phyloP scores from a whole-genome alignment of 2,888 invertebrate species.

The Meganola albula region DNA sequence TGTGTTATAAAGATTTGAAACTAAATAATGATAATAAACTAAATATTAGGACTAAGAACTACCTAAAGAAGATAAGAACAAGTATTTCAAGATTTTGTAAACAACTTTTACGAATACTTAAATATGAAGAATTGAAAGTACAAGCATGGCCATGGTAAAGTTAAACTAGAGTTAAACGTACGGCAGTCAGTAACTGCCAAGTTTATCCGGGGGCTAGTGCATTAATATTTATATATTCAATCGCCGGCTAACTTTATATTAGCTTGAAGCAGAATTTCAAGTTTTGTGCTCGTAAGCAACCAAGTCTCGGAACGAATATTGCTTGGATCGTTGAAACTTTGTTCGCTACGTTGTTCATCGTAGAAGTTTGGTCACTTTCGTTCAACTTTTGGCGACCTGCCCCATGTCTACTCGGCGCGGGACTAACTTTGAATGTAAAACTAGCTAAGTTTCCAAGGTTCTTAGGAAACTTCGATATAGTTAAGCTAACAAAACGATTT shows the following conservation, averaged over 20 bases:
- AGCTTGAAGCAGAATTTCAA: constrained; percentile 44
- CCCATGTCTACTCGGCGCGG: constrained; percentile 24
- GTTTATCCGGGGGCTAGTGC: constrained; percentile 11
- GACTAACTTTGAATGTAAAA: constrained; percentile 53
- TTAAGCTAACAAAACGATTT: constrained; percentile 45
- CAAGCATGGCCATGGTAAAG: constrained; percentile 11
- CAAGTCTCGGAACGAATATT: constrained; percentile 48
- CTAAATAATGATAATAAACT: too few species aligned
- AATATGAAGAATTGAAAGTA: too few species aligned
- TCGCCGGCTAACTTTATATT: constrained; percentile 46
- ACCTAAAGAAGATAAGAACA: too few species aligned
- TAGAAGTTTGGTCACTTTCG: constrained; percentile 56
- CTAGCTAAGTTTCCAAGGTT: constrained; percentile 58
- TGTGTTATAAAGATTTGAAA: too few species aligned
- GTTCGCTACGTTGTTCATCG: constrained; percentile 51
- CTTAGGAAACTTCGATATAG: constrained; percentile 33
- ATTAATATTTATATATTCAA: constrained; percentile 23
- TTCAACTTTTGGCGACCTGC: constrained; percentile 44
- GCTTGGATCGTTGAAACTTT: constrained; percentile 52
- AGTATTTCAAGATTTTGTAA: too few species aligned
- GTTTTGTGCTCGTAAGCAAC: too few species aligned
- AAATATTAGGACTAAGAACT: too few species aligned
- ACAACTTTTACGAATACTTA: too few species aligned
- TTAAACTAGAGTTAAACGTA: constrained; percentile 23
- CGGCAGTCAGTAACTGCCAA: constrained; percentile 9